Conservation (phyloP, 2,113 vertebrate species). For the Megaceryle maxima region DNA sequence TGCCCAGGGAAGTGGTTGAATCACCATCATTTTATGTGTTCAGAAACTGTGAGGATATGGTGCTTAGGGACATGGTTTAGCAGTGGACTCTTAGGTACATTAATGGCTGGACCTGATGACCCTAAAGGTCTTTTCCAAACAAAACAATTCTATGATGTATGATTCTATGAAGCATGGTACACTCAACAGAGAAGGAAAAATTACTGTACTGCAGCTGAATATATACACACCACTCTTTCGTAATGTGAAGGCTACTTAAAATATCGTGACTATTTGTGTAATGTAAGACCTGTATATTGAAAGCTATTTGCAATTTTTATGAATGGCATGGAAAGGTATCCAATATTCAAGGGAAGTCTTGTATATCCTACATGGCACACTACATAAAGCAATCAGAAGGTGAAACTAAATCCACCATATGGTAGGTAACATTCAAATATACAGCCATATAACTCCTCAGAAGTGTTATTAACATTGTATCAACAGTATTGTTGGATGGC, state of each 20-base stretch:
- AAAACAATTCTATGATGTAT: too few relatives aligned
- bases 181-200: background rate
- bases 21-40: too few relatives aligned
- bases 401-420: background rate
- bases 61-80: too few relatives aligned
- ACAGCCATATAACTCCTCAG: background rate
- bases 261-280: background rate
- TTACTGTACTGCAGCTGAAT: background rate
- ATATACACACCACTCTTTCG: background rate
- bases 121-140: too few relatives aligned
- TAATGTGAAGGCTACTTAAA: background rate
- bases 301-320: background rate
- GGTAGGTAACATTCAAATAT: background rate
- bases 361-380: too few relatives aligned
- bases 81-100: too few relatives aligned
- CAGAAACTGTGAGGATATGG: too few relatives aligned
- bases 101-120: too few relatives aligned
- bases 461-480: background rate
- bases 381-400: background rate
- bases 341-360: background rate
- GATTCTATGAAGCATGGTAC: too few relatives aligned
- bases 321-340: background rate
- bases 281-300: background rate
- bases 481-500: rapidly evolving
- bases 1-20: too few relatives aligned